These are phyloP conservation scores for Centropus bengalensis DNA, from an alignment of 2,113 vertebrate genomes.

Conservation along the genomic window DNA sequence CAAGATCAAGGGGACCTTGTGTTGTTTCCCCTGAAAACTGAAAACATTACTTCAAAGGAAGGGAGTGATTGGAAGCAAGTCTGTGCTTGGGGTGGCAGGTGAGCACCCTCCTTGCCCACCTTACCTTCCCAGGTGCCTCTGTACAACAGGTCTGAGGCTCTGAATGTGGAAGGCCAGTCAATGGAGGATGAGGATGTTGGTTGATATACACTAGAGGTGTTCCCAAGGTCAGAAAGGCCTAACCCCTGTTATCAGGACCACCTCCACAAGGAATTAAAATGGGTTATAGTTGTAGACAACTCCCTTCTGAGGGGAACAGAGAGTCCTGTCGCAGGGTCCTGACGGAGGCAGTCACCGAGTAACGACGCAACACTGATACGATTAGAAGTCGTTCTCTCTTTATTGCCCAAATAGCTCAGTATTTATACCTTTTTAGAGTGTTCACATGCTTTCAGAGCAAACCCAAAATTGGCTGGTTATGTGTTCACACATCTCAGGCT, in stretches of 20 bases:
- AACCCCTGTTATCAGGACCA: accelerated
- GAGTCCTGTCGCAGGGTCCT: too few relatives aligned
- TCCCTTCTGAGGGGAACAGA: not conserved
- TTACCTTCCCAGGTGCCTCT: not conserved
- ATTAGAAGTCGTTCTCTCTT: too few relatives aligned
- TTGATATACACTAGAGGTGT: not conserved
- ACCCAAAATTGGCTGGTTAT: too few relatives aligned
- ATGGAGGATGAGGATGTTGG: not conserved
- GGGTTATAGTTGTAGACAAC: not conserved
- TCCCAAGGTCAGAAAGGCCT: not conserved
- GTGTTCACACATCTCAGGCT: too few relatives aligned
- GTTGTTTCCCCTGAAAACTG: not conserved
- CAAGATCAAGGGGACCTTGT: too few relatives aligned
- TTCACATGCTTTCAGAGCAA: too few relatives aligned
- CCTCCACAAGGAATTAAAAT: not conserved
- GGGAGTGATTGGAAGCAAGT: not conserved
- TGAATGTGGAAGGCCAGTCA: not conserved
- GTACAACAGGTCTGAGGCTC: not conserved
- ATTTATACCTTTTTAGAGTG: too few relatives aligned
- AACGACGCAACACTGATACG: too few relatives aligned
- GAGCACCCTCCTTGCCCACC: not conserved
- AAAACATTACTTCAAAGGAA: not conserved
- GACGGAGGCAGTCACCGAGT: too few relatives aligned
- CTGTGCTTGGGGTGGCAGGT: not conserved
- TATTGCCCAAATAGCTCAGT: too few relatives aligned